Evolutionary conservation across 1,140 invertebrate species (phyloP).

Genomic region (Zaprionus camerounensis): DNA sequence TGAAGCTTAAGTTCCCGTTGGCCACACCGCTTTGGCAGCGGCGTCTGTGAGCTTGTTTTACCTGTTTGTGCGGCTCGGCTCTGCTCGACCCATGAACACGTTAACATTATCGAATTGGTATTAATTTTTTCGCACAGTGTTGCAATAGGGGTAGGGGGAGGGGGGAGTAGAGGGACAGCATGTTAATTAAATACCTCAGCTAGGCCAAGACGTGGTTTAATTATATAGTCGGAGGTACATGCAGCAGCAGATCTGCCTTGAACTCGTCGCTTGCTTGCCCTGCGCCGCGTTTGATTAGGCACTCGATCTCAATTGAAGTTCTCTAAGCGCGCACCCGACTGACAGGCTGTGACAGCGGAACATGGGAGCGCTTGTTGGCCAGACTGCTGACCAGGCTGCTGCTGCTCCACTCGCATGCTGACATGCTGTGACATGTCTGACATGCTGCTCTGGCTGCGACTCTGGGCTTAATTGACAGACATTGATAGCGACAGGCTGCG

Average conservation of each 20-base stretch:
- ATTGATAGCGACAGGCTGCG: slow-evolving; percentile 64
- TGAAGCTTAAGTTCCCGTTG: slow-evolving; percentile 75
- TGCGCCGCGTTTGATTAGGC: slow-evolving; percentile 2
- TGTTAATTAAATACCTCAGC: slow-evolving; percentile 64
- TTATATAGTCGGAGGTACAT: background rate
- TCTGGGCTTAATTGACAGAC: slow-evolving; percentile 70
- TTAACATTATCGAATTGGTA: slow-evolving; percentile 78
- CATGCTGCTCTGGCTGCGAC: slow-evolving; percentile 29
- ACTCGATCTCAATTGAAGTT: slow-evolving; percentile 15
- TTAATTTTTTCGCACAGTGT: slow-evolving; percentile 71
- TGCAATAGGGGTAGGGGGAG: slow-evolving; percentile 52
- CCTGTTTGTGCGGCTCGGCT: slow-evolving; percentile 58
- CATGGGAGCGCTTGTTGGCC: slow-evolving; percentile 56
- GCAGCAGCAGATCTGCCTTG: background rate
- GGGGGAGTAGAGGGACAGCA: slow-evolving; percentile 19
- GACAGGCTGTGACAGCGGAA: slow-evolving; percentile 68
- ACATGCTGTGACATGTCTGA: slow-evolving; percentile 51
- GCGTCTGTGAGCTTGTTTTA: slow-evolving; percentile 67
- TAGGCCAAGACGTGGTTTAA: slow-evolving; percentile 29
- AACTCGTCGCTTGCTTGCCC: background rate
- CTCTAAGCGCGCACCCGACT: slow-evolving; percentile 44
- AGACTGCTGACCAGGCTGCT: slow-evolving; percentile 10
- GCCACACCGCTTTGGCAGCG: slow-evolving; percentile 51
- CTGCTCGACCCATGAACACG: slow-evolving; percentile 45
- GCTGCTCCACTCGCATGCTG: background rate